These are phyloP conservation scores for Pygmarrhopalites habei DNA, from an alignment of 1,140 invertebrate species.

Conservation along the genomic window DNA sequence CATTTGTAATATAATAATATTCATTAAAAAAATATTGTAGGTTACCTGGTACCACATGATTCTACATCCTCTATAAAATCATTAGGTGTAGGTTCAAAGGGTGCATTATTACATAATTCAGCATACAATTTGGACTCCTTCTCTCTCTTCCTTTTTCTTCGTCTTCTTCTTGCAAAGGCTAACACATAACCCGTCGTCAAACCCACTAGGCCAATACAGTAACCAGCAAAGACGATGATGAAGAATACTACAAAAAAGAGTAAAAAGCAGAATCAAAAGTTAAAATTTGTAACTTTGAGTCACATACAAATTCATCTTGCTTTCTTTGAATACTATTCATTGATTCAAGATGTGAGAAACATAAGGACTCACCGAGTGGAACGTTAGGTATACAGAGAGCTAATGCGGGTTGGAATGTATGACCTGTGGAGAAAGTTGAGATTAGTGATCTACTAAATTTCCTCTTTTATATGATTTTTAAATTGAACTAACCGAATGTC, in stretches of 20 bases:
- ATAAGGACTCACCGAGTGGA: too few species aligned
- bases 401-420: conserved; percentile 41
- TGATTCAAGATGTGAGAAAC: too few species aligned
- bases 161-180: conserved; percentile 36
- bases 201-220: conserved; percentile 41
- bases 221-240: conserved; percentile 41
- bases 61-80: conserved; percentile 22
- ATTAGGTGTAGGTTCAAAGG: conserved; percentile 22
- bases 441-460: too few species aligned
- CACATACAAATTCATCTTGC: too few species aligned
- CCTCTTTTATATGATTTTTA: too few species aligned
- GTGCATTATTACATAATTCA: conserved; percentile 19
- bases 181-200: conserved; percentile 41
- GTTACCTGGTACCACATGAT: conserved; percentile 10
- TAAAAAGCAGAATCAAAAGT: too few species aligned
- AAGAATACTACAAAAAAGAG: too few species aligned
- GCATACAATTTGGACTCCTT: conserved; percentile 17
- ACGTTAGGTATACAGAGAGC: conserved; percentile 43
- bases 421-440: background rate
- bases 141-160: conserved; percentile 23
- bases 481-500: conserved; percentile 26
- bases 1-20: background rate
- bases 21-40: background rate
- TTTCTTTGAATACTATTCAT: too few species aligned
- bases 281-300: too few species aligned